Percentiles rank a stretch among this genome's conserved stretches.
These are phyloP conservation scores for Cryptophagus acutangulus DNA, from an alignment of 2,888 invertebrate species.

Conservation along the genomic window DNA sequence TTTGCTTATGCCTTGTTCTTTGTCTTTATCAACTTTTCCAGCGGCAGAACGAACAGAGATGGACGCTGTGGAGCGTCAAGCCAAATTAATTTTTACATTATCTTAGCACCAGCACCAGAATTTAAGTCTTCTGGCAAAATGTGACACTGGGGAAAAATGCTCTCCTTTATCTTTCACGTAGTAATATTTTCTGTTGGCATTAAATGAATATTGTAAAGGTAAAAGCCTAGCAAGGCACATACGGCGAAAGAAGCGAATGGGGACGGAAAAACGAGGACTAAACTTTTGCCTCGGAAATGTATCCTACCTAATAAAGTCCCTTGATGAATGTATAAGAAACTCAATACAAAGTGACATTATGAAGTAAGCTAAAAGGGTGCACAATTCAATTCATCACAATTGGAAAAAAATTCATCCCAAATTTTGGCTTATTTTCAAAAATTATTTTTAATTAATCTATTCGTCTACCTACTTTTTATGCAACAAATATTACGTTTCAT, in stretches of 20 bases:
- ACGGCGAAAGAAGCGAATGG: slow-evolving; percentile 6
- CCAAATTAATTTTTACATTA: slow-evolving; percentile 37
- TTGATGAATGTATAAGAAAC: slow-evolving; percentile 48
- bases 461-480: too few species aligned
- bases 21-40: slow-evolving; percentile 20
- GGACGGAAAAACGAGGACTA: slow-evolving; percentile 17
- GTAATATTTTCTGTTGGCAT: slow-evolving; percentile 15
- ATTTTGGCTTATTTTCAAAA: too few species aligned
- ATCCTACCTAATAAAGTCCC: slow-evolving; percentile 46
- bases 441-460: too few species aligned
- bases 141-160: slow-evolving; percentile 45
- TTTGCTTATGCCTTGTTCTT: too few species aligned
- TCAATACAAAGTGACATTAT: slow-evolving; percentile 47
- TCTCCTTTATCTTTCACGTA: slow-evolving; percentile 26
- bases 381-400: too few species aligned
- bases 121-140: slow-evolving; percentile 42
- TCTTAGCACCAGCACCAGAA: slow-evolving; percentile 37
- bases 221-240: slow-evolving; percentile 14
- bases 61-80: slow-evolving; percentile 24
- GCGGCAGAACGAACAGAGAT: slow-evolving; percentile 8
- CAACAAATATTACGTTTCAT: too few species aligned
- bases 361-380: slow-evolving; percentile 43
- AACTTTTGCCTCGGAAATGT: slow-evolving; percentile 26
- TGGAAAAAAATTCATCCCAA: too few species aligned
- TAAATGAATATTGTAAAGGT: slow-evolving; percentile 16